These are phyloP conservation scores for Rhizoglyphus robini DNA, from an alignment of 1,140 invertebrate genomes.

Conservation along the genomic window DNA sequence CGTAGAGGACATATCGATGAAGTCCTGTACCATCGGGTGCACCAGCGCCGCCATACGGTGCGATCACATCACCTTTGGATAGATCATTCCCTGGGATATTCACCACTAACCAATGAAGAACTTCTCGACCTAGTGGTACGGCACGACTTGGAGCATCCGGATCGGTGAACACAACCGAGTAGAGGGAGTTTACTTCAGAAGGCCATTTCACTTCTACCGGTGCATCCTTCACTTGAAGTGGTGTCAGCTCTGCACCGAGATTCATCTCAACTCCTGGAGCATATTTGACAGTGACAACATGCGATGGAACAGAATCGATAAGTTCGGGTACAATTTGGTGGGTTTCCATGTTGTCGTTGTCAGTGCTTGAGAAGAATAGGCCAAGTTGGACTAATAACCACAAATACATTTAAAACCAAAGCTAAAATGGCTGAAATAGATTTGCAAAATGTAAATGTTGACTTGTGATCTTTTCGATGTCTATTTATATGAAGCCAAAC, in stretches of 20 bases:
- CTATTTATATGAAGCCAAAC: too few relatives aligned
- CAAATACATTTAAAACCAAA: too few relatives aligned
- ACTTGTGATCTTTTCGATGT: too few relatives aligned
- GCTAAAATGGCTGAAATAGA: too few relatives aligned
- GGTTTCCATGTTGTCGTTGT: background rate
- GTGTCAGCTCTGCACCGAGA: slow-evolving; percentile 51
- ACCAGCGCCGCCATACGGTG: slow-evolving; percentile 31
- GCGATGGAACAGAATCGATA: background rate
- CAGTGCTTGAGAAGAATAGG: background rate
- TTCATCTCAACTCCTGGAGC: slow-evolving; percentile 26
- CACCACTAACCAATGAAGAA: slow-evolving; percentile 32
- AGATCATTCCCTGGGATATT: slow-evolving; percentile 33
- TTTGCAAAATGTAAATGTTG: too few relatives aligned
- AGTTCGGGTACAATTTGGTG: background rate
- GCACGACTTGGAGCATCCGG: slow-evolving; percentile 29
- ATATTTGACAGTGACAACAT: background rate
- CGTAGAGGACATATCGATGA: slow-evolving; percentile 4
- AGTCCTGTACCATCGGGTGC: slow-evolving; percentile 31
- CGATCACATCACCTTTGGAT: slow-evolving; percentile 29
- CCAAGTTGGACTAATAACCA: too few relatives aligned
- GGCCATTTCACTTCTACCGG: slow-evolving; percentile 38
- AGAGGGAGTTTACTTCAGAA: slow-evolving; percentile 35
- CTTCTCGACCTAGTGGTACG: slow-evolving; percentile 17
- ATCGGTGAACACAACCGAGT: slow-evolving; percentile 61
- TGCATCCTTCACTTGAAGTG: slow-evolving; percentile 36